phyloP scores from a whole-genome alignment of 2,113 vertebrate species.

The Brachypodius melanocephalos region DNA sequence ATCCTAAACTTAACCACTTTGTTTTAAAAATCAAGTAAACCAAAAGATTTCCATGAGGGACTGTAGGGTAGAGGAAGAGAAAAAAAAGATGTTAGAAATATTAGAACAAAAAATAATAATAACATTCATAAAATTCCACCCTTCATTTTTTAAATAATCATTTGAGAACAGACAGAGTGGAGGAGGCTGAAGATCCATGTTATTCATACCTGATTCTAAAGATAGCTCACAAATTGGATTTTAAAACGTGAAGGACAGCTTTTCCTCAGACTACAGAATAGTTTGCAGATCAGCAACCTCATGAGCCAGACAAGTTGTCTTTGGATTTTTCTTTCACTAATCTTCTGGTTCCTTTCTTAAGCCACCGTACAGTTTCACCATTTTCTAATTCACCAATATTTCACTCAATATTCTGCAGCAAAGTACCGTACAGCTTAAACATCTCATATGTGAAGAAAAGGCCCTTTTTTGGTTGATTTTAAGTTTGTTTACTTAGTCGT shows the following conservation, averaged over 20 bases:
- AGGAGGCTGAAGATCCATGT: background rate
- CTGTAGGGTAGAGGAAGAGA: background rate
- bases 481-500: fast-evolving
- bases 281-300: background rate
- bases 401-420: background rate
- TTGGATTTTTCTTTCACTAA: background rate
- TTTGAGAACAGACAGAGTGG: background rate
- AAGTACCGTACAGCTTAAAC: background rate
- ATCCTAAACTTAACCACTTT: background rate
- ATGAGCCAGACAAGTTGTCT: background rate
- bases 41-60: background rate
- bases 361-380: fast-evolving
- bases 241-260: background rate
- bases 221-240: background rate
- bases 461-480: fast-evolving
- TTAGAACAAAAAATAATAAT: background rate
- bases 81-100: background rate
- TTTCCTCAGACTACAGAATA: background rate
- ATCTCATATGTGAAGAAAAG: background rate
- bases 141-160: background rate
- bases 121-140: background rate
- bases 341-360: background rate
- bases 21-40: background rate
- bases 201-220: background rate
- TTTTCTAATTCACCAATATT: no score